Evolutionary conservation across 1,140 invertebrate genomes (phyloP).

Genomic region (Ips nitidus): DNA sequence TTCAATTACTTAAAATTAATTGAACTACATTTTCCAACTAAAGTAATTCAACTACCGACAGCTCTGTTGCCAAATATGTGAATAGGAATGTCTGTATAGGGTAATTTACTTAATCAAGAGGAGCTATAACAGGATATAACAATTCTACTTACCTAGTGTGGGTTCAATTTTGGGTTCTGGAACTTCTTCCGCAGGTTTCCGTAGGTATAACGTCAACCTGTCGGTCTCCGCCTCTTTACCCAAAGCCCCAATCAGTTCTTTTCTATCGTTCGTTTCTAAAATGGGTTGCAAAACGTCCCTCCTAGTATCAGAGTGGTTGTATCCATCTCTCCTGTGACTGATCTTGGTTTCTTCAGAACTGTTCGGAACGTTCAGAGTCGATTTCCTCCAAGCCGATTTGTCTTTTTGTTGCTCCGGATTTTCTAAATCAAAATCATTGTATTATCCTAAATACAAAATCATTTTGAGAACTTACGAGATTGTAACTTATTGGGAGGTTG

Average conservation of each 20-base stretch:
- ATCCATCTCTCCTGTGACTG: slow-evolving; percentile 29
- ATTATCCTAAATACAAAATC: background rate
- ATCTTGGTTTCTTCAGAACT: slow-evolving; percentile 59
- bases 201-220: slow-evolving; percentile 64
- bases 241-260: slow-evolving; percentile 56
- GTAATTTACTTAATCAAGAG: too few species aligned
- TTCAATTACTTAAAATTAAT: too few species aligned
- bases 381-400: slow-evolving; percentile 75
- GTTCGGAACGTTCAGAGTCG: slow-evolving; percentile 65
- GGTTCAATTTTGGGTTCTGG: too few species aligned
- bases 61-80: too few species aligned
- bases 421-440: slow-evolving; percentile 56
- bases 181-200: slow-evolving; percentile 51
- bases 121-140: too few species aligned
- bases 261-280: slow-evolving; percentile 59
- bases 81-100: too few species aligned
- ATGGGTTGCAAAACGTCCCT: slow-evolving; percentile 54
- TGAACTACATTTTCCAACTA: too few species aligned
- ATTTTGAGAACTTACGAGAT: background rate
- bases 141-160: too few species aligned
- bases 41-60: too few species aligned
- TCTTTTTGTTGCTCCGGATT: slow-evolving; percentile 73
- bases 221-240: slow-evolving; percentile 56
- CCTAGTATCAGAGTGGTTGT: slow-evolving; percentile 31
- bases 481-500: slow-evolving; percentile 31